These are phyloP conservation scores for Hermatobates lingyangjiaoensis DNA, from an alignment of 1,140 invertebrate species.

Conservation along the genomic window DNA sequence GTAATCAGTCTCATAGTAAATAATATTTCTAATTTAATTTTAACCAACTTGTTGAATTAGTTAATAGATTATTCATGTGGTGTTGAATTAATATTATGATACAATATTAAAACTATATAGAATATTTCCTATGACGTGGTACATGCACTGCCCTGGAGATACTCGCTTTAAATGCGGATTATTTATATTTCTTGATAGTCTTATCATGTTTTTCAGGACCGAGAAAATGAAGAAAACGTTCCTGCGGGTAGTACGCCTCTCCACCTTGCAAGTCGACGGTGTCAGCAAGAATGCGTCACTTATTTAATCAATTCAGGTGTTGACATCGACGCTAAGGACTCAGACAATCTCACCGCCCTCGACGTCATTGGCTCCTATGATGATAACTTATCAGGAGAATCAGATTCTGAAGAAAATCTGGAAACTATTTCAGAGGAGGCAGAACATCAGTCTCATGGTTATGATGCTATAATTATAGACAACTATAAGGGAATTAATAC, in stretches of 20 bases:
- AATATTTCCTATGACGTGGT: neutral
- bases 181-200: neutral
- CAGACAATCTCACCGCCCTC: slow-evolving; percentile 26
- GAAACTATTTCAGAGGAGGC: neutral
- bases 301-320: slow-evolving; percentile 27
- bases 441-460: neutral
- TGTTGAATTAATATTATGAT: too few species aligned
- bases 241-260: slow-evolving; percentile 22
- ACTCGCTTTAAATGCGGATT: neutral
- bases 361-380: slow-evolving; percentile 24
- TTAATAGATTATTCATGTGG: too few species aligned
- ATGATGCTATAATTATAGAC: neutral
- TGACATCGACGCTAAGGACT: slow-evolving; percentile 24
- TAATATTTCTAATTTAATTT: too few species aligned
- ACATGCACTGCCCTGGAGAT: neutral
- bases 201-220: neutral
- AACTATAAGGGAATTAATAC: too few species aligned
- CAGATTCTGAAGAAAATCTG: neutral
- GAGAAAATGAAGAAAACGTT: slow-evolving; percentile 12
- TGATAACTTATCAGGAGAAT: neutral
- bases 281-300: slow-evolving; percentile 23
- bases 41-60: too few species aligned
- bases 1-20: too few species aligned
- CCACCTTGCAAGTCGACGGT: slow-evolving; percentile 27
- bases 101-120: too few species aligned